Conservation (phyloP, 2,888 invertebrate species). For the Crioceris asparagi region DNA sequence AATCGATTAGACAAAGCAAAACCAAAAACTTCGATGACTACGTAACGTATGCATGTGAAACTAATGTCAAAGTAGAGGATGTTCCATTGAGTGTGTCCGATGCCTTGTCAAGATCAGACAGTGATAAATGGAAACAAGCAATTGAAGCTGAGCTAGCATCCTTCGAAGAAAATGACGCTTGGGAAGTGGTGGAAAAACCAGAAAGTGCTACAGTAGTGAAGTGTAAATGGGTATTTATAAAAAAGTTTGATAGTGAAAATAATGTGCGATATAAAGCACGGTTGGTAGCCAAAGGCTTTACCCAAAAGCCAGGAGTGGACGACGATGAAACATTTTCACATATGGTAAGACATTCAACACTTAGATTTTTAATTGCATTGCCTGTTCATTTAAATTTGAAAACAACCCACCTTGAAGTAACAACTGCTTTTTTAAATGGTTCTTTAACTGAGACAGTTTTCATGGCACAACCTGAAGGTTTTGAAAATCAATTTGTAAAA, state of each 20-base stretch:
- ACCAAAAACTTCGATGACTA: too few species aligned
- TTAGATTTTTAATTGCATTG: too few species aligned
- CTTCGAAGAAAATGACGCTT: conserved; percentile 6
- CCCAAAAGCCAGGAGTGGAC: not conserved
- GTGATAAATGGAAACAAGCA: conserved; percentile 3
- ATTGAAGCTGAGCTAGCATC: conserved; percentile 1
- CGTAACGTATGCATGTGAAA: too few species aligned
- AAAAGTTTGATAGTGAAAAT: conserved; percentile 1
- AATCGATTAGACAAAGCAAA: too few species aligned
- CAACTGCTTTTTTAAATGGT: too few species aligned
- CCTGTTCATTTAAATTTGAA: too few species aligned
- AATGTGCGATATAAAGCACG: not conserved
- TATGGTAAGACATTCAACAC: not conserved
- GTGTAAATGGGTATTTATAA: conserved; percentile 8
- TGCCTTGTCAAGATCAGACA: conserved; percentile 3
- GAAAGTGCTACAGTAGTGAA: conserved; percentile 6
- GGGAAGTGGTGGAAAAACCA: conserved; percentile 6
- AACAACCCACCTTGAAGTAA: too few species aligned
- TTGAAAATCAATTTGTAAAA: conserved; percentile 4
- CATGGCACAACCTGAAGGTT: conserved; percentile 1
- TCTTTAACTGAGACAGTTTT: conserved; percentile 2
- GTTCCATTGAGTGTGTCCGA: too few species aligned
- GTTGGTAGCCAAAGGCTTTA: not conserved
- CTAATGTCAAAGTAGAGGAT: too few species aligned
- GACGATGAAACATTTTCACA: not conserved